phyloP scores from a whole-genome alignment of 2,888 invertebrate species.

The Dugesia japonica region DNA sequence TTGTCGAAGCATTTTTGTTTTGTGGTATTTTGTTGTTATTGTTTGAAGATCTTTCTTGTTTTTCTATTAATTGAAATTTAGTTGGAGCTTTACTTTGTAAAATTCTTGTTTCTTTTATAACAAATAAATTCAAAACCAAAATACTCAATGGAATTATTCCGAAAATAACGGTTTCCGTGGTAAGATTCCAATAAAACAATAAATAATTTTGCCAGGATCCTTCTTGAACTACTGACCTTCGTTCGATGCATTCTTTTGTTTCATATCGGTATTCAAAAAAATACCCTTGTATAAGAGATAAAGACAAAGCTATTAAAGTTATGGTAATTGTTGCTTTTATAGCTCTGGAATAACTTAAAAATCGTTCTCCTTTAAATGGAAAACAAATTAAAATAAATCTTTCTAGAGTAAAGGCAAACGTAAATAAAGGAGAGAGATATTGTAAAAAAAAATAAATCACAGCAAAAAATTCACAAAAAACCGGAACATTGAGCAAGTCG shows the following conservation, averaged over 20 bases:
- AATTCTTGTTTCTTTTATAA: slow-evolving; percentile 41
- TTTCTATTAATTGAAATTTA: slow-evolving; percentile 1
- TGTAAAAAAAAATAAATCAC: slow-evolving; percentile 42
- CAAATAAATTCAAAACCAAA: slow-evolving; percentile 44
- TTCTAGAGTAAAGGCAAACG: slow-evolving; percentile 46
- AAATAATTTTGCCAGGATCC: slow-evolving; percentile 38
- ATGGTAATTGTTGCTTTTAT: slow-evolving; percentile 40
- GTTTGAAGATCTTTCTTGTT: background rate
- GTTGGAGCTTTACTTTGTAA: slow-evolving; percentile 7
- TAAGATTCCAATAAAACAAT: slow-evolving; percentile 43
- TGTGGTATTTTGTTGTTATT: background rate
- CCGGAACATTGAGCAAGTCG: slow-evolving; percentile 38
- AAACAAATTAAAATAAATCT: slow-evolving; percentile 46
- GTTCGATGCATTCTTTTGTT: slow-evolving; percentile 38
- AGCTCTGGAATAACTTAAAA: slow-evolving; percentile 41
- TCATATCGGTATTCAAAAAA: slow-evolving; percentile 40
- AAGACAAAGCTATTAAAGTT: slow-evolving; percentile 38
- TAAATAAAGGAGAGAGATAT: slow-evolving; percentile 43
- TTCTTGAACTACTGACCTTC: slow-evolving; percentile 37
- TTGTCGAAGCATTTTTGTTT: slow-evolving; percentile 11
- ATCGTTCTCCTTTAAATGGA: slow-evolving; percentile 41
- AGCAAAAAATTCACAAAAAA: slow-evolving; percentile 43
- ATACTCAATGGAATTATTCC: slow-evolving; percentile 43
- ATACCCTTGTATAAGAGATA: slow-evolving; percentile 43
- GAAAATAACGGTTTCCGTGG: slow-evolving; percentile 43